phyloP scores from a whole-genome alignment of 2,797 vertebrate genomes.

The Podarcis lilfordi region DNA sequence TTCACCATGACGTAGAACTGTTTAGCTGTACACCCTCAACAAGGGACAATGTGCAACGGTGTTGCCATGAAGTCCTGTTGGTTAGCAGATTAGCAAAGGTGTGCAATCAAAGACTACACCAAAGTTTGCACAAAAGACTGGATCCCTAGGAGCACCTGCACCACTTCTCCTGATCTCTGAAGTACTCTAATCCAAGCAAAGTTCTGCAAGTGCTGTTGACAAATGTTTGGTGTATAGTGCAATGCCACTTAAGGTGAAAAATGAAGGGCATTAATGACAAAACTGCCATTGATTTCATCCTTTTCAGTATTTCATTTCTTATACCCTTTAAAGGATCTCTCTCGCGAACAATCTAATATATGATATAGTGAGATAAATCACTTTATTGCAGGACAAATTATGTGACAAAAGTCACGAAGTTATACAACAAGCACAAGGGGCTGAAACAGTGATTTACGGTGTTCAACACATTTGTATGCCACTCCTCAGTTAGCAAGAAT shows the following conservation, averaged over 20 bases:
- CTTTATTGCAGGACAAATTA: neutral
- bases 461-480: neutral
- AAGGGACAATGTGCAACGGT: slow-evolving; percentile 2
- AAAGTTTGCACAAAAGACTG: neutral
- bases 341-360: too few relatives aligned
- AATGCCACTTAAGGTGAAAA: neutral
- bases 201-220: neutral
- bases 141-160: neutral
- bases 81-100: slow-evolving; percentile 2
- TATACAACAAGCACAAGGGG: neutral
- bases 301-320: neutral
- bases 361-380: neutral
- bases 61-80: neutral
- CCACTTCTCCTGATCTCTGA: neutral
- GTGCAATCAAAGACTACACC: neutral
- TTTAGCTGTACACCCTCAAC: neutral
- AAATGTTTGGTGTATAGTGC: neutral
- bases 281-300: neutral
- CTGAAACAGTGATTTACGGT: neutral
- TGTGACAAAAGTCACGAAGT: neutral
- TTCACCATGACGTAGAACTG: fast-evolving
- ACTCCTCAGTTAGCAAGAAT: neutral
- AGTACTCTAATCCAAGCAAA: neutral
- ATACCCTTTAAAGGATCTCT: neutral
- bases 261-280: neutral